Evolutionary conservation across 2,888 invertebrate genomes (phyloP).

Genomic region (Andrena hattorfiana): DNA sequence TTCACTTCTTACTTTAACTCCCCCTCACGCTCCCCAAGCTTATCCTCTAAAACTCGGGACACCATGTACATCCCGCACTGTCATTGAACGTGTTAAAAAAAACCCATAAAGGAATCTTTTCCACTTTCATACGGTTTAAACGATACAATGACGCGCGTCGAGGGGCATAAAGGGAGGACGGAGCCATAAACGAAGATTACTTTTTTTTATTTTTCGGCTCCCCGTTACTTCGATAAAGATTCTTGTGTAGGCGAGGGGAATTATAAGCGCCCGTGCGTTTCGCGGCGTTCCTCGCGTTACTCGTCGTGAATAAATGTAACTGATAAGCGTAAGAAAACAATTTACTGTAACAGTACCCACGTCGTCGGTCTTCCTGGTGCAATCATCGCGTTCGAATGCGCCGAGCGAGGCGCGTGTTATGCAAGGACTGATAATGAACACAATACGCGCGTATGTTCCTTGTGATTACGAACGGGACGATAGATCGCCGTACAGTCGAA

Average conservation of each 20-base stretch:
- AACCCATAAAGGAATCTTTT: not conserved
- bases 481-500: conserved; percentile 18
- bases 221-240: conserved; percentile 21
- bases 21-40: no score
- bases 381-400: conserved; percentile 30
- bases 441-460: conserved; percentile 23
- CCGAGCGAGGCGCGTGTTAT: conserved; percentile 25
- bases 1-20: no score
- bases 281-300: not conserved
- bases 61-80: no score
- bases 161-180: no score
- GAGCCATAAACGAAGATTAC: not conserved
- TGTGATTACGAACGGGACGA: conserved; percentile 10
- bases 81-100: no score
- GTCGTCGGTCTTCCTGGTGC: conserved; percentile 23
- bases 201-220: not conserved
- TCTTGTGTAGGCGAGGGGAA: conserved; percentile 4
- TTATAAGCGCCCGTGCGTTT: conserved; percentile 10
- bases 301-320: conserved; percentile 31
- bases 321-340: conserved; percentile 40
- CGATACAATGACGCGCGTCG: not conserved
- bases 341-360: conserved; percentile 44
- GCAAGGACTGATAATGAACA: conserved; percentile 41
- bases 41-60: no score
- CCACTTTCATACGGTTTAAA: conserved; percentile 1